Conservation (phyloP, 1,140 invertebrate genomes). For the Atta cephalotes region DNA sequence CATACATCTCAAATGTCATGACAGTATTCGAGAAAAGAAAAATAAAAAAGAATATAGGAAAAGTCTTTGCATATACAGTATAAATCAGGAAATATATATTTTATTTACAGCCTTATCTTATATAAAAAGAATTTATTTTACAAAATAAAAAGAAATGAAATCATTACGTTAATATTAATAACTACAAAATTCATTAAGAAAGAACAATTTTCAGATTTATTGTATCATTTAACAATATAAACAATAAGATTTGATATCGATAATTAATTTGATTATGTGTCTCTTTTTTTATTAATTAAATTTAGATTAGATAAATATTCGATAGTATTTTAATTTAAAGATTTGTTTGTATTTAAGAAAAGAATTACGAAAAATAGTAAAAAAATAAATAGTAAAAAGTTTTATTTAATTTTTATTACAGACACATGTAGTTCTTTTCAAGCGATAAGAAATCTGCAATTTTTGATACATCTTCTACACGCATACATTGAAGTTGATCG, state of each 20-base stretch:
- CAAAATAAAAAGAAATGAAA: not conserved
- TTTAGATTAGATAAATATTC: not conserved
- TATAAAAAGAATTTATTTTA: not conserved
- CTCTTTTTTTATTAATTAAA: not conserved
- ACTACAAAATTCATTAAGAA: not conserved
- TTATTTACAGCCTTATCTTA: not conserved
- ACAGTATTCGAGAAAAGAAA: not conserved
- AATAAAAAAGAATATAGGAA: not conserved
- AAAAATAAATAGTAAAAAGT: not conserved
- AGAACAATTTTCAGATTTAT: not conserved
- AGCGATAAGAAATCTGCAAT: not conserved
- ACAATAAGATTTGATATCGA: not conserved
- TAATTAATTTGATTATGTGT: not conserved
- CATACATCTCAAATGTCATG: not conserved
- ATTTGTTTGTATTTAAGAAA: not conserved
- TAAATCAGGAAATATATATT: not conserved
- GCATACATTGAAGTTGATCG: conserved; percentile 52
- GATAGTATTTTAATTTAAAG: not conserved
- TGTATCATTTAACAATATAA: not conserved
- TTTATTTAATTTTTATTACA: not conserved
- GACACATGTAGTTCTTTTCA: not conserved
- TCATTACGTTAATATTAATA: not conserved
- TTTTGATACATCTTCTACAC: conserved; percentile 39
- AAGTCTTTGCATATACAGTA: conserved; percentile 5
- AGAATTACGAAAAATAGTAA: not conserved